phyloP scores from a whole-genome alignment of 2,888 invertebrate species.

The Cephus pulcher region DNA sequence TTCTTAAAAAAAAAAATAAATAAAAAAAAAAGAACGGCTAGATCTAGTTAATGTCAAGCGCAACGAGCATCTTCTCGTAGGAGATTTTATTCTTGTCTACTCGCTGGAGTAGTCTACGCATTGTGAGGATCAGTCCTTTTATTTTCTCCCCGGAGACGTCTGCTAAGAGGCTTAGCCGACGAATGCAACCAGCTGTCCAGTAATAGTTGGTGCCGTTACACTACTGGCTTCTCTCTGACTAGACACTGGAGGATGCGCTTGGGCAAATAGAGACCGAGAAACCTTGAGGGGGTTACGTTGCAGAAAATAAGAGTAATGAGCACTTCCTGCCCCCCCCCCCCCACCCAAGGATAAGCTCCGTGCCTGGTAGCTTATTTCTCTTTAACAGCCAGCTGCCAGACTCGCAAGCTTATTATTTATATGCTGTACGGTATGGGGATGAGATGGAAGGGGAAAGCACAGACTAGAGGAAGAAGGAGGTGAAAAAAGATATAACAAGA shows the following conservation, averaged over 20 bases:
- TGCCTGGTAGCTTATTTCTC: constrained; percentile 36
- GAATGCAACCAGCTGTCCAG: neutral
- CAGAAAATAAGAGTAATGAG: constrained; percentile 36
- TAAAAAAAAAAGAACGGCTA: neutral
- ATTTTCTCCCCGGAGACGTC: neutral
- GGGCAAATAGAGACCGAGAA: constrained; percentile 1
- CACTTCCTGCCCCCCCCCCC: constrained; percentile 16
- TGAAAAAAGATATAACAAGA: neutral
- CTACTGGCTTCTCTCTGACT: neutral
- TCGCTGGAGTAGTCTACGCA: neutral
- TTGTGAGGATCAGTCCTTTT: neutral
- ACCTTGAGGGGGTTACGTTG: constrained; percentile 14
- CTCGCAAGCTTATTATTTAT: constrained; percentile 32
- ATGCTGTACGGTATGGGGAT: neutral
- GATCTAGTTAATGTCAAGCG: neutral
- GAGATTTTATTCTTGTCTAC: neutral
- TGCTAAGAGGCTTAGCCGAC: neutral
- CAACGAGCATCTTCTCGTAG: neutral
- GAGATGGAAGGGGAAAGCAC: neutral
- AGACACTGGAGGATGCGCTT: neutral
- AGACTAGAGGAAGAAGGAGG: neutral
- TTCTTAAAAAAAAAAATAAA: neutral
- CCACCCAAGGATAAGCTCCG: constrained; percentile 25
- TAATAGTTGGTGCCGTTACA: neutral
- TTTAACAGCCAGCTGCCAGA: constrained; percentile 31